Evolutionary conservation across 2,888 invertebrate species (phyloP).

Genomic region (Tachina lurida): DNA sequence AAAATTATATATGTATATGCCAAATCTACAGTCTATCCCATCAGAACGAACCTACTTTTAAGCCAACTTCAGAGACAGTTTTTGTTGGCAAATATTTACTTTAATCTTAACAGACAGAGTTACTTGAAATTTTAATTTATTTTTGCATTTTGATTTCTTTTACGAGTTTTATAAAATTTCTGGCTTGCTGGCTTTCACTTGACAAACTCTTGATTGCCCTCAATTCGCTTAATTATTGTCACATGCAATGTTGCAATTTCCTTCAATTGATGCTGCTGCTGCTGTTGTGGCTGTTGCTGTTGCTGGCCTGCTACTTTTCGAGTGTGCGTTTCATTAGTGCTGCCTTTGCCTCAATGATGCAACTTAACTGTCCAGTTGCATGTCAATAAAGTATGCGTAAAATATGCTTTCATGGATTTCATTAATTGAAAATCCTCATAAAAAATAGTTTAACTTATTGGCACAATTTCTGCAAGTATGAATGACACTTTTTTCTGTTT

Average conservation of each 20-base stretch:
- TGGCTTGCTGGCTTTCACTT: conserved; percentile 44
- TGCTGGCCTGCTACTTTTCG: not conserved
- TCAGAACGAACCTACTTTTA: not conserved
- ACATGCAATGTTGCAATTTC: conserved; percentile 66
- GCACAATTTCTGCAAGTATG: conserved; percentile 59
- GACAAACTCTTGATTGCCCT: conserved; percentile 62
- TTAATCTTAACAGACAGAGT: conserved; percentile 23
- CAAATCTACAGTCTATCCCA: not conserved
- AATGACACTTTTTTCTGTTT: not conserved
- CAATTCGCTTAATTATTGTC: conserved; percentile 67
- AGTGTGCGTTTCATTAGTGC: conserved; percentile 7
- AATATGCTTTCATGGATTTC: conserved; percentile 65
- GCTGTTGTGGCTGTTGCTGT: not conserved
- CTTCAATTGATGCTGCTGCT: conserved; percentile 41
- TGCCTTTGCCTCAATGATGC: not conserved
- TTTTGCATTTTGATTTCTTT: conserved; percentile 18
- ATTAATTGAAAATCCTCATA: conserved; percentile 68
- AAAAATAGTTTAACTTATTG: conserved; percentile 66
- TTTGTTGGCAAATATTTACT: conserved; percentile 12
- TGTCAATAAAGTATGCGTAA: conserved; percentile 59
- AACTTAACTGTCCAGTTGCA: conserved; percentile 43
- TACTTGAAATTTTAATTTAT: conserved; percentile 36
- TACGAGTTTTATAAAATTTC: conserved; percentile 9
- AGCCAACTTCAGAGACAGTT: not conserved
- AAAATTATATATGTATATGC: too few relatives aligned